These are phyloP conservation scores for Probosciger aterrimus DNA, from an alignment of 2,113 vertebrate genomes.

Conservation along the genomic window DNA sequence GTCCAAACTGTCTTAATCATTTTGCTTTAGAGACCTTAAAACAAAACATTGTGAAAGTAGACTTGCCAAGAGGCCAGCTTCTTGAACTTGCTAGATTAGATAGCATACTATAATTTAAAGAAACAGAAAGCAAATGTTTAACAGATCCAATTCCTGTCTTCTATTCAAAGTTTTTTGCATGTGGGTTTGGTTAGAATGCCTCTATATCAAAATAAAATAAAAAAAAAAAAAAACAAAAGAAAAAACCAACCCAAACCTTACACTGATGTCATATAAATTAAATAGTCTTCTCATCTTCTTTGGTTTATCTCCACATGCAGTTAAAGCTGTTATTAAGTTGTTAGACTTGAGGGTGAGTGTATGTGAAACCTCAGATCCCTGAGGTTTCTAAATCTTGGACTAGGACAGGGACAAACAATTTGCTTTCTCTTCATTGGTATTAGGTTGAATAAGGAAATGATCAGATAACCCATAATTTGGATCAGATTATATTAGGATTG, in stretches of 20 bases:
- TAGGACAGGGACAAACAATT: neutral
- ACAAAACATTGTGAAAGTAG: neutral
- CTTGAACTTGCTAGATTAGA: neutral
- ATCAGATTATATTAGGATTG: neutral
- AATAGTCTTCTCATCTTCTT: neutral
- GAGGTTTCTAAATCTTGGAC: neutral
- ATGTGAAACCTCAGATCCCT: neutral
- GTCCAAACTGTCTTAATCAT: neutral
- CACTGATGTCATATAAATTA: neutral
- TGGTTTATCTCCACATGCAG: neutral
- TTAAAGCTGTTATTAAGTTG: neutral
- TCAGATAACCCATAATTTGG: neutral
- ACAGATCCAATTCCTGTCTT: neutral
- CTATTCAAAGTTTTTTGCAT: neutral
- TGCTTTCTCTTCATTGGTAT: neutral
- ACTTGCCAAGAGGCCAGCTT: neutral
- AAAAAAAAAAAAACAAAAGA: neutral
- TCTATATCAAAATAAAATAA: neutral
- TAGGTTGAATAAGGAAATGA: neutral
- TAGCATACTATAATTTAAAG: neutral
- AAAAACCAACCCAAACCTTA: neutral
- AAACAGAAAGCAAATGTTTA: neutral
- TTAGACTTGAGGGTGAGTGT: neutral
- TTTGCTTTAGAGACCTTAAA: neutral
- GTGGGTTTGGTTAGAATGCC: neutral